A percentile compares a stretch with the other conserved stretches of the same genome.
phyloP scores from a whole-genome alignment of 1,140 invertebrate species.

The Pseudomyrmex pallidus region DNA sequence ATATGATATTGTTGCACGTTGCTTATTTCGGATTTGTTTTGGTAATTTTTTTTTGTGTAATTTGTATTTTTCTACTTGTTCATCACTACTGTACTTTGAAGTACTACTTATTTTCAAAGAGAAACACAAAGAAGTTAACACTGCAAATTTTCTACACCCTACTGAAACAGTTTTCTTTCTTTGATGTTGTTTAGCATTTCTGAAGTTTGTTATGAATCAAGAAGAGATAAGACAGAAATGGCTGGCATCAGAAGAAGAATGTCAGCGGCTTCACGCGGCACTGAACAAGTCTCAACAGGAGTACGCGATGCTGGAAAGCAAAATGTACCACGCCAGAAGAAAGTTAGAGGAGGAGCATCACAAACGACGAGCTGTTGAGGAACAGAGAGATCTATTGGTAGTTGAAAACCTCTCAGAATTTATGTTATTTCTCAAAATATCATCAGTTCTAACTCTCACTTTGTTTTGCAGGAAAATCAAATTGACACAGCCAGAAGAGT shows the following conservation, averaged over 20 bases:
- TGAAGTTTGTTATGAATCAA: conserved; percentile 89
- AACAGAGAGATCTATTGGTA: conserved; percentile 88
- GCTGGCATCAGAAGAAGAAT: conserved; percentile 88
- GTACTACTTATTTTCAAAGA: not conserved
- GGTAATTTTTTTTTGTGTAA: no score
- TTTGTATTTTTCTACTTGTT: no score
- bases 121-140: not conserved
- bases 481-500: conserved; percentile 90
- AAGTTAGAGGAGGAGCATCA: conserved; percentile 92
- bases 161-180: not conserved
- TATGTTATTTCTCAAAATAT: not conserved
- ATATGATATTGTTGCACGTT: no score
- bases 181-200: conserved; percentile 87
- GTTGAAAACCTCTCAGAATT: conserved; percentile 40
- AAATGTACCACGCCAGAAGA: conserved; percentile 91
- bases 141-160: not conserved
- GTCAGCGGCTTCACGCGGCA: conserved; percentile 88
- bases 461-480: conserved; percentile 88
- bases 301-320: conserved; percentile 89
- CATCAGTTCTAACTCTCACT: not conserved
- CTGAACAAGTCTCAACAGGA: conserved; percentile 88
- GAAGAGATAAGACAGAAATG: conserved; percentile 90
- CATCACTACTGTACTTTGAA: not conserved
- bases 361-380: conserved; percentile 87
- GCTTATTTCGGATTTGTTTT: no score